Evolutionary conservation across 2,888 invertebrate species (phyloP), one percentile per base, ranked within the genome.

Genomic region (Rhorus exstirpatorius): DNA sequence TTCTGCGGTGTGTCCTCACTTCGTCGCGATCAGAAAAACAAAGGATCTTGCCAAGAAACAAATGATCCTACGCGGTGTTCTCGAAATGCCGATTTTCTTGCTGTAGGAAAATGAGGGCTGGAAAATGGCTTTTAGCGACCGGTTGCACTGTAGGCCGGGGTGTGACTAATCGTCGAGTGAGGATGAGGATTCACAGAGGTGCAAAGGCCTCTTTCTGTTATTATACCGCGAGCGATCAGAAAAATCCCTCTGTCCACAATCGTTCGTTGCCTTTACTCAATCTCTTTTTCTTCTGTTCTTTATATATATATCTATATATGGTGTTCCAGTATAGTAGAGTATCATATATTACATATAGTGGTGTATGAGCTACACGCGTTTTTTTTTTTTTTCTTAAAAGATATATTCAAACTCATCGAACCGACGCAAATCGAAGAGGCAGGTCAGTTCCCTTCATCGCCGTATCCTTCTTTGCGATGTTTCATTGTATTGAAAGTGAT

Each of bases 401-500:
- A 51, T 24, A 88, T 87, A 89, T 90, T 90, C 86, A 88, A 81
- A 83, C 79, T 86, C 89, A 87, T 24, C 86, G 88, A 84, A 90
- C 85, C 90, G 90, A 87, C 87, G 87, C 89, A 86, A 90, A 90
- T 91, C 87, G 87, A 61, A 79, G 85, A 85, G 88, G 83, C 86
- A 88, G 88, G 87, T 89, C 88, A 86, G 85, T 81, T 84, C 67
- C 74, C 81, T 79, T 80, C 70, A 41, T 67, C 76, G 38, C 61
- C 76, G 67, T 77, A 79, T 81, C 84, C 83, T 81, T 82, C 79
- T 75, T 78, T 44, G 21, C 65, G 41, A 81, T 71, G 24, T 65
- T 51, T 58, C 71, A 75, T 82, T 82, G 75, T 79, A 71, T 58
- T 24, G 31, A 71, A 68, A 71, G 58, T 75, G 67, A 76, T 76